Evolutionary conservation across 2,797 vertebrate species (phyloP), one percentile per base, ranked within the genome.

Genomic region (Iguana delicatissima): DNA sequence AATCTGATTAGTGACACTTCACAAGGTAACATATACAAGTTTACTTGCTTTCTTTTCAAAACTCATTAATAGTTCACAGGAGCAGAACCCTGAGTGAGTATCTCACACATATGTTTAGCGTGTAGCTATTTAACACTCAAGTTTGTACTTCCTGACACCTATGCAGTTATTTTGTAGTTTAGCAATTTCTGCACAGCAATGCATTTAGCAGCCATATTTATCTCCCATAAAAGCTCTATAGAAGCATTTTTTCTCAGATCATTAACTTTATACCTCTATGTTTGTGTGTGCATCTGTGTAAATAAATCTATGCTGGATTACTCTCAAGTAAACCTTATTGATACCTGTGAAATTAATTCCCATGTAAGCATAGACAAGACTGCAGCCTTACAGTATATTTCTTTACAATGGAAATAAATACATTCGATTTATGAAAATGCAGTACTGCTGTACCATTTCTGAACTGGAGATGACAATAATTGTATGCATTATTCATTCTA

Each of bases 321-420:
- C 13, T 69, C 67, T 32, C 67, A 69, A 69, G 26, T 12, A 69
- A 69, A 69, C 3, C 32, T 69, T 32, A 69, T 32, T 32, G 29
- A 69, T 32, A 69, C 32, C 13, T 12, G 4, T 69, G 32, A 69
- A 69, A 69, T 29, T 84, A 67, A 67, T 7, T 29, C 22, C 62
- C 42, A 84, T 42, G 57, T 62, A 84, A 67, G 59, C 59, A 69
- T 69, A 69, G 67, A 69, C 32, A 29, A 69, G 6, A 69, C 9
- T 67, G 26, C 29, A 69, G 29, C 67, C 29, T 69, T 69, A 69
- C 67, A 69, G 67, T 69, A 69, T 69, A 69, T 35, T 84, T 84
- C 35, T 80, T n/a, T 91, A 57, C 90, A 76, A 92, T 22, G 84
- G 91, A 93, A 96, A 95, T 95, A 95, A 95, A 92, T 14, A 16